phyloP scores from a whole-genome alignment of 2,888 invertebrate species.

The Bibio marci region DNA sequence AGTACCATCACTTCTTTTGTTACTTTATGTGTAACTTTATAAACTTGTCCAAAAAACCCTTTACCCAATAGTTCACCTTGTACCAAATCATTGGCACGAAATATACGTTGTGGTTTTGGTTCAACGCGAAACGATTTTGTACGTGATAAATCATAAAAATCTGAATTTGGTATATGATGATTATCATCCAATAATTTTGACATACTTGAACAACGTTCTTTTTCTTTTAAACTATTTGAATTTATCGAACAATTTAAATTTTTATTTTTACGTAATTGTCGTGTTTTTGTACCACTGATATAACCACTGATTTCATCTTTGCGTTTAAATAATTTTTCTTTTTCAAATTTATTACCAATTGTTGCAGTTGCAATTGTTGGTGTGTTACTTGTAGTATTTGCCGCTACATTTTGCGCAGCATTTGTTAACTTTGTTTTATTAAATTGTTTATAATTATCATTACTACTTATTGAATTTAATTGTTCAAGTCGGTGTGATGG shows the following conservation, averaged over 20 bases:
- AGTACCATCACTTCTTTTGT: slow-evolving; percentile 91
- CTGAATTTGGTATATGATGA: slow-evolving; percentile 21
- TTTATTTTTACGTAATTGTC: slow-evolving; percentile 38
- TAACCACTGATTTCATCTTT: slow-evolving; percentile 30
- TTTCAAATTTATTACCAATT: slow-evolving; percentile 19
- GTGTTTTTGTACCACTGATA: slow-evolving; percentile 40
- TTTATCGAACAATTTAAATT: slow-evolving; percentile 15
- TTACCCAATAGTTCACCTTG: slow-evolving; percentile 78
- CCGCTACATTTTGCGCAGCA: slow-evolving; percentile 26
- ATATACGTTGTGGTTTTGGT: slow-evolving; percentile 51
- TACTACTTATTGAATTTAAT: too few relatives aligned
- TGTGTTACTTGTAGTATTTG: too few relatives aligned
- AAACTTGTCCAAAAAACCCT: slow-evolving; percentile 89
- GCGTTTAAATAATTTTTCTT: slow-evolving; percentile 24
- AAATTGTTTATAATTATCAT: slow-evolving; percentile 24
- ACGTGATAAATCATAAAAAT: slow-evolving; percentile 54
- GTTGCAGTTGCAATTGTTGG: too few relatives aligned
- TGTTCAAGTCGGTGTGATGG: slow-evolving; percentile 7
- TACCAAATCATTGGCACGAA: slow-evolving; percentile 78
- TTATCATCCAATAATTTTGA: slow-evolving; percentile 64
- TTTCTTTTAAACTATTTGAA: slow-evolving; percentile 37
- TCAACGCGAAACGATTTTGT: slow-evolving; percentile 68
- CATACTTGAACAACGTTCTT: slow-evolving; percentile 73
- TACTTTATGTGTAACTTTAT: slow-evolving; percentile 76
- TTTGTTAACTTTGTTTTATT: slow-evolving; percentile 41